These are phyloP conservation scores for Phasianus colchicus DNA, from an alignment of 2,113 vertebrate species.

Conservation along the genomic window DNA sequence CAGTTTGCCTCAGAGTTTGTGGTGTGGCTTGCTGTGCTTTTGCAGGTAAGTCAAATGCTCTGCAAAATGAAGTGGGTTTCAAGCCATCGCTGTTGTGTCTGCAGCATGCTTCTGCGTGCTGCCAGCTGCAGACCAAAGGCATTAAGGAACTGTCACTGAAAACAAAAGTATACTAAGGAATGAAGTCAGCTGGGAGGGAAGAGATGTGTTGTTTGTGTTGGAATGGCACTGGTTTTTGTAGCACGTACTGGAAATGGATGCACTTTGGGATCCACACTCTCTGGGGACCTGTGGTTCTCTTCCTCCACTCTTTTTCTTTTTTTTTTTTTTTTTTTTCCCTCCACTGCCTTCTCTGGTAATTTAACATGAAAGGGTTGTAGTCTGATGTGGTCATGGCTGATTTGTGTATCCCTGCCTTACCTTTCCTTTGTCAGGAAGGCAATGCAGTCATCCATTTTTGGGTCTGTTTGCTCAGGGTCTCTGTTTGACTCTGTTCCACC, in stretches of 20 bases:
- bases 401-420: background rate
- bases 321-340: background rate
- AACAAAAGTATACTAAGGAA: background rate
- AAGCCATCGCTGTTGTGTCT: fast-evolving
- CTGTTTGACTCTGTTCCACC: background rate
- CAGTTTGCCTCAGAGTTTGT: fast-evolving
- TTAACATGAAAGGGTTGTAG: background rate
- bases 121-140: background rate
- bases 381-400: background rate
- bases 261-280: background rate
- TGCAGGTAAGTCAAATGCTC: background rate
- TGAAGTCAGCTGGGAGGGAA: background rate
- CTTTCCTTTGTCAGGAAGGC: background rate
- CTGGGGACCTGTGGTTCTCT: background rate
- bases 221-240: background rate
- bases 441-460: background rate
- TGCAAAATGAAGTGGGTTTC: fast-evolving
- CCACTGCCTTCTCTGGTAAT: background rate
- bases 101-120: background rate
- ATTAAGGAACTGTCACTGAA: background rate
- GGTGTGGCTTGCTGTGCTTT: background rate
- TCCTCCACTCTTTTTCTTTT: background rate
- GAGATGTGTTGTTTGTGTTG: background rate
- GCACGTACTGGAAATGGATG: fast-evolving
- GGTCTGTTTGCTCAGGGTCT: background rate